Evolutionary conservation across 2,113 vertebrate genomes (phyloP).

Genomic region (Dasyornis broadbenti): DNA sequence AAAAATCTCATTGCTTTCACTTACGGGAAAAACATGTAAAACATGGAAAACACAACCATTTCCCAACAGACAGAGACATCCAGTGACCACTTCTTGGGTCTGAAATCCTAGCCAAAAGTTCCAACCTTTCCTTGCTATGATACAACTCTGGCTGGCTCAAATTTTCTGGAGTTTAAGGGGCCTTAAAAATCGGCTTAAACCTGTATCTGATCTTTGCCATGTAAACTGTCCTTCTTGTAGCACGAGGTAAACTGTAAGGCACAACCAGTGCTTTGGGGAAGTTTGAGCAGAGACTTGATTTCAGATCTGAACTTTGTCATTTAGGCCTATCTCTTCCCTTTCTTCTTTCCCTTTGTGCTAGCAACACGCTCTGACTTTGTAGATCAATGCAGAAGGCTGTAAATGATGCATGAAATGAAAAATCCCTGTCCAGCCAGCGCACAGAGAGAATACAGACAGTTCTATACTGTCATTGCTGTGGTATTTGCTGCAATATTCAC

Average conservation of each 20-base stretch:
- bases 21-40: neutral
- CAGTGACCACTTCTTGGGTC: neutral
- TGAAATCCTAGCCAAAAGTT: neutral
- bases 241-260: neutral
- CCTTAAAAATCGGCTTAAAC: neutral
- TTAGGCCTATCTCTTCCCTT: slow-evolving; percentile 52
- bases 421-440: slow-evolving; percentile 65
- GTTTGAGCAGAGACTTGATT: slow-evolving; percentile 27
- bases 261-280: slow-evolving; percentile 17
- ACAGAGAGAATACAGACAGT: slow-evolving; percentile 63
- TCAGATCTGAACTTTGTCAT: slow-evolving; percentile 59
- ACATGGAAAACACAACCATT: neutral
- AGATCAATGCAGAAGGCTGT: slow-evolving; percentile 67
- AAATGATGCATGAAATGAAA: slow-evolving; percentile 72
- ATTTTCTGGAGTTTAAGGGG: neutral
- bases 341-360: slow-evolving; percentile 62
- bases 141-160: neutral
- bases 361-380: slow-evolving; percentile 50
- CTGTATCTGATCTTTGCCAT: neutral
- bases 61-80: neutral
- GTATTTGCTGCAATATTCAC: slow-evolving; percentile 64
- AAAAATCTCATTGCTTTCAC: neutral
- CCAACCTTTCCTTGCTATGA: neutral
- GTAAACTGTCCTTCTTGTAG: neutral
- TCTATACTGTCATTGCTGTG: slow-evolving; percentile 65